A percentile compares a stretch with the other conserved stretches of the same genome.
Evolutionary conservation across 2,113 vertebrate species (phyloP).

Genomic region (Microcebus ravelobensis): DNA sequence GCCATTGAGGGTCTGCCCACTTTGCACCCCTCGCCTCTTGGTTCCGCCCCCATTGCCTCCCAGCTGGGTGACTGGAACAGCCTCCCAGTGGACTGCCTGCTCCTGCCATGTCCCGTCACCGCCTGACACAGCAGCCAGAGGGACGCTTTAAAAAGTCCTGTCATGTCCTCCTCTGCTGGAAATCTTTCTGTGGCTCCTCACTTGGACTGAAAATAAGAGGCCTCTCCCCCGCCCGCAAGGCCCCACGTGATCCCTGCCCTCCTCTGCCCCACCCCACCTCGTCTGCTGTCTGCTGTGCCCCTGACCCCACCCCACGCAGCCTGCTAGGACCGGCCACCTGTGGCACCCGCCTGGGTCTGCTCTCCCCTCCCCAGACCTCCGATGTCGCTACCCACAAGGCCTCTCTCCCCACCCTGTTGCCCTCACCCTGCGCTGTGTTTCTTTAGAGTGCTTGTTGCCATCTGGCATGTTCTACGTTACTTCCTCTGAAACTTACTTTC

Average conservation of each 20-base stretch:
- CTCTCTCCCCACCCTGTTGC: background rate
- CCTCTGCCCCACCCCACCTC: background rate
- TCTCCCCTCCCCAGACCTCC: too few relatives aligned
- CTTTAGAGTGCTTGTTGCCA: background rate
- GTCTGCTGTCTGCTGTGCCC: background rate
- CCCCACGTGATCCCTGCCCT: background rate
- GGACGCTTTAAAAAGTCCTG: background rate
- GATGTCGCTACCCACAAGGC: background rate
- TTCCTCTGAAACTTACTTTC: background rate
- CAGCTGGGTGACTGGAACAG: background rate
- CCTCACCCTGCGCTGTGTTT: background rate
- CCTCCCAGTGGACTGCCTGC: background rate
- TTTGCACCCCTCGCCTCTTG: background rate
- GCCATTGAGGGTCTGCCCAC: background rate
- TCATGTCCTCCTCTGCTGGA: background rate
- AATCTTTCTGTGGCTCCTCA: background rate
- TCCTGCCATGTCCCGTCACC: background rate
- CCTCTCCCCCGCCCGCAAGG: background rate
- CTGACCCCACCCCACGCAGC: rapidly evolving
- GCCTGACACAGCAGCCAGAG: background rate
- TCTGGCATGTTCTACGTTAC: background rate
- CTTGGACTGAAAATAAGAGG: background rate
- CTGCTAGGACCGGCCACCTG: background rate
- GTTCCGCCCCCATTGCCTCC: background rate
- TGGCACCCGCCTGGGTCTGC: rapidly evolving